A percentile compares a stretch with the other conserved stretches of the same genome.
phyloP scores from a whole-genome alignment of 2,797 vertebrate species.

The Benthosema pterotum region DNA sequence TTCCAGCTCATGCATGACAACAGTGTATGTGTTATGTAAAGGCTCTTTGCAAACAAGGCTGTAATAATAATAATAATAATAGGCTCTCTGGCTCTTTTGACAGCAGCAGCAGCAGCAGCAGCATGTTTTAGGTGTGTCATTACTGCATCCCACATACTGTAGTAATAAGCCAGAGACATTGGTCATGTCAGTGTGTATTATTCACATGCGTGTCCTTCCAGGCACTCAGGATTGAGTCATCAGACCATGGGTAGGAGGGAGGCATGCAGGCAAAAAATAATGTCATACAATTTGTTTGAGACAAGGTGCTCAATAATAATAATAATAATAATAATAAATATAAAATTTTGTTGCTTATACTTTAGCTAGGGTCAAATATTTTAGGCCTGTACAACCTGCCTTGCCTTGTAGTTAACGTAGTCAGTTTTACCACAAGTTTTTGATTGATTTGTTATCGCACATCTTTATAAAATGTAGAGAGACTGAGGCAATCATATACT shows the following conservation, averaged over 20 bases:
- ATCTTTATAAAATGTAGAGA: too few species aligned
- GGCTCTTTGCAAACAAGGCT: neutral
- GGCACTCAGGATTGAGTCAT: too few species aligned
- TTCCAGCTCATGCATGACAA: neutral
- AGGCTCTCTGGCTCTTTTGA: neutral
- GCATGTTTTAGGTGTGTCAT: neutral
- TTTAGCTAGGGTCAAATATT: too few species aligned
- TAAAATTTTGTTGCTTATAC: neutral
- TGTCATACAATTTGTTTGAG: neutral
- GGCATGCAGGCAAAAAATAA: neutral
- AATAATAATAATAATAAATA: neutral
- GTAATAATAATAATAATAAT: neutral
- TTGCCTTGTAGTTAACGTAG: too few species aligned
- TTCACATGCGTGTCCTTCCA: neutral
- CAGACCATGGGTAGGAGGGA: too few species aligned
- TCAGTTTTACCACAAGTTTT: too few species aligned
- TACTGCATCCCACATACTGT: neutral
- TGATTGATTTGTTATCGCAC: too few species aligned
- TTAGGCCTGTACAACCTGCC: too few species aligned
- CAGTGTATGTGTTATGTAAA: constrained; percentile 22
- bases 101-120: too few species aligned
- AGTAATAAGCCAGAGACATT: neutral
- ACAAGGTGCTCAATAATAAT: neutral
- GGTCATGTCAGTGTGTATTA: constrained; percentile 4
- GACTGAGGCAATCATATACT: too few species aligned